Percentiles rank a stretch among this genome's conserved stretches.
These are phyloP conservation scores for Sipha flava DNA, from an alignment of 1,140 invertebrate genomes.

Conservation along the genomic window DNA sequence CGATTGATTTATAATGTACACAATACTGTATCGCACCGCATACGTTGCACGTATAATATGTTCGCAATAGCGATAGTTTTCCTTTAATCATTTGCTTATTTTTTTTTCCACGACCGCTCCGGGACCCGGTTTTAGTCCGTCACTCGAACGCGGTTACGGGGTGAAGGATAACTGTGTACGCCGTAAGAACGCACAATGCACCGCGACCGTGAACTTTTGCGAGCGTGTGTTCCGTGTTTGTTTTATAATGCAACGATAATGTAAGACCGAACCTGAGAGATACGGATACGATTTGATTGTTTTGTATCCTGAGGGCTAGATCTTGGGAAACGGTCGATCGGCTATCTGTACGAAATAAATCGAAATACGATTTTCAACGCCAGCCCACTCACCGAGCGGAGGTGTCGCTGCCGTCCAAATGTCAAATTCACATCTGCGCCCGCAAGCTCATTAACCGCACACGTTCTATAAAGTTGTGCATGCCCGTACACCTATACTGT, in stretches of 20 bases:
- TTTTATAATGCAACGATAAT: not conserved
- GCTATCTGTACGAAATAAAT: not conserved
- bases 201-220: not conserved
- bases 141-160: not conserved
- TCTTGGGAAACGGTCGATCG: not conserved
- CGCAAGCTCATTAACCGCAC: not conserved
- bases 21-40: too few species aligned
- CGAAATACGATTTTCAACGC: not conserved
- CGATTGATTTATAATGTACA: not conserved
- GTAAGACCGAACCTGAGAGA: not conserved
- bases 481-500: not conserved
- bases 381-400: not conserved
- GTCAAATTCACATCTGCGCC: not conserved
- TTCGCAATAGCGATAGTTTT: not conserved
- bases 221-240: not conserved
- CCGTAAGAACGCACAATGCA: not conserved
- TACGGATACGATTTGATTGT: not conserved
- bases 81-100: not conserved
- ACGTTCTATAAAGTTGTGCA: not conserved
- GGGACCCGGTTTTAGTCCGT: not conserved
- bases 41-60: too few species aligned
- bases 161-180: constrained; percentile 11
- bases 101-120: not conserved
- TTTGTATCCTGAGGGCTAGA: not conserved
- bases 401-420: not conserved